These are phyloP conservation scores for Timema cristinae DNA, from an alignment of 2,888 invertebrate species.

Conservation along the genomic window DNA sequence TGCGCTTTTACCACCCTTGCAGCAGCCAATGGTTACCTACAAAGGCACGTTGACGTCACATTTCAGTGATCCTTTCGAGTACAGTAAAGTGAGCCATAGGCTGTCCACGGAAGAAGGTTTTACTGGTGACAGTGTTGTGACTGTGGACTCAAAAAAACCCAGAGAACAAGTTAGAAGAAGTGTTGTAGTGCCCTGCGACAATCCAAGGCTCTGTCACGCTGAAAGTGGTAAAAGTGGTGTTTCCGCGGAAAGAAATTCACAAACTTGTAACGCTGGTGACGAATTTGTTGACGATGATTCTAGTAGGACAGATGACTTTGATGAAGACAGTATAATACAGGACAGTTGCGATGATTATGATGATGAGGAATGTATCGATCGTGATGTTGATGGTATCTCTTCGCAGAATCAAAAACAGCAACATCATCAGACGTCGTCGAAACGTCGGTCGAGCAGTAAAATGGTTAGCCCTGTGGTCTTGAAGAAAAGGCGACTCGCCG, in stretches of 20 bases:
- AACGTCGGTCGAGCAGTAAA: slow-evolving; percentile 40
- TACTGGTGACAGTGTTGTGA: not conserved
- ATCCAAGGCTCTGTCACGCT: slow-evolving; percentile 10
- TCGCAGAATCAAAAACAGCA: not conserved
- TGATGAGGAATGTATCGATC: too few relatives aligned
- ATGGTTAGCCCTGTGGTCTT: slow-evolving; percentile 75
- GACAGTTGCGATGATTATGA: slow-evolving; percentile 24
- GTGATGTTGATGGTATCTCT: not conserved
- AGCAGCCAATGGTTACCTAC: slow-evolving; percentile 17
- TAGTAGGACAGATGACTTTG: slow-evolving; percentile 20
- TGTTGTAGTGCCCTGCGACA: slow-evolving; percentile 24
- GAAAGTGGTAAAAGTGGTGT: too few relatives aligned
- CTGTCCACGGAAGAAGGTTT: slow-evolving; percentile 14
- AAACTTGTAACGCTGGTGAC: not conserved
- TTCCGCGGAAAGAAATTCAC: not conserved
- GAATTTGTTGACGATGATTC: slow-evolving; percentile 17
- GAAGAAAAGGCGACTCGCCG: slow-evolving; percentile 79
- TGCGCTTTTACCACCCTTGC: slow-evolving; percentile 34
- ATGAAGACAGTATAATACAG: slow-evolving; percentile 23
- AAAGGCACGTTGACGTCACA: slow-evolving; percentile 10
- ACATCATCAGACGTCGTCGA: not conserved
- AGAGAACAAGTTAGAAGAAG: slow-evolving; percentile 21
- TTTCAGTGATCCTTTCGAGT: slow-evolving; percentile 18
- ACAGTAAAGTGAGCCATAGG: slow-evolving; percentile 17
- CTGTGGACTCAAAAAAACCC: slow-evolving; percentile 7